Evolutionary conservation across 1,140 invertebrate genomes (phyloP).

Genomic region (Lamellibrachia luymesi): DNA sequence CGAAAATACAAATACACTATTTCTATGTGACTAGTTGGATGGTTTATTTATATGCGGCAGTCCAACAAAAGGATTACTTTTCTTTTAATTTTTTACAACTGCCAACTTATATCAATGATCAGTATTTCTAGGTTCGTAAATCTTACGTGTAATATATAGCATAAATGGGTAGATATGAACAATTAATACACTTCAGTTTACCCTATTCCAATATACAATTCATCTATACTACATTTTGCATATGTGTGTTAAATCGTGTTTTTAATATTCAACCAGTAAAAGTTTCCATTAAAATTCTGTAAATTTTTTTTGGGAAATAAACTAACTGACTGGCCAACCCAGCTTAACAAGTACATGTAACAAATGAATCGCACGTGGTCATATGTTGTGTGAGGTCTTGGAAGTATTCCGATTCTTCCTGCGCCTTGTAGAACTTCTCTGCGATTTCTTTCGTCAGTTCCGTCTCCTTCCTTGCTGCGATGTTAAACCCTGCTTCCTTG

Average conservation of each 20-base stretch:
- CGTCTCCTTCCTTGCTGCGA: conserved; percentile 52
- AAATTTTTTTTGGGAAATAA: not conserved
- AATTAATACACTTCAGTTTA: not conserved
- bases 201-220: not conserved
- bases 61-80: too few relatives aligned
- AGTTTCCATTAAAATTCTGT: not conserved
- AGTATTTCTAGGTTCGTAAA: too few relatives aligned
- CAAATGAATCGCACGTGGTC: conserved; percentile 40
- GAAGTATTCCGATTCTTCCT: conserved; percentile 50
- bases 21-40: too few relatives aligned
- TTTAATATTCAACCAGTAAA: not conserved
- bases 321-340: not conserved
- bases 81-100: too few relatives aligned
- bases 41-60: too few relatives aligned
- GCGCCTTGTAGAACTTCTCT: conserved; percentile 48
- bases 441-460: conserved; percentile 47
- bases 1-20: not conserved
- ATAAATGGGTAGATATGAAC: too few relatives aligned
- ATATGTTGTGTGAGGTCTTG: conserved; percentile 51
- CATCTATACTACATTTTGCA: not conserved
- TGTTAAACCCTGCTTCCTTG: conserved; percentile 53
- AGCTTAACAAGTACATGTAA: not conserved
- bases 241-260: not conserved
- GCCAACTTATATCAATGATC: too few relatives aligned
- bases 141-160: too few relatives aligned